Base-by-base conservation (phyloP, 2,113 vertebrate species). In the Ceyx margarethae region DNA sequence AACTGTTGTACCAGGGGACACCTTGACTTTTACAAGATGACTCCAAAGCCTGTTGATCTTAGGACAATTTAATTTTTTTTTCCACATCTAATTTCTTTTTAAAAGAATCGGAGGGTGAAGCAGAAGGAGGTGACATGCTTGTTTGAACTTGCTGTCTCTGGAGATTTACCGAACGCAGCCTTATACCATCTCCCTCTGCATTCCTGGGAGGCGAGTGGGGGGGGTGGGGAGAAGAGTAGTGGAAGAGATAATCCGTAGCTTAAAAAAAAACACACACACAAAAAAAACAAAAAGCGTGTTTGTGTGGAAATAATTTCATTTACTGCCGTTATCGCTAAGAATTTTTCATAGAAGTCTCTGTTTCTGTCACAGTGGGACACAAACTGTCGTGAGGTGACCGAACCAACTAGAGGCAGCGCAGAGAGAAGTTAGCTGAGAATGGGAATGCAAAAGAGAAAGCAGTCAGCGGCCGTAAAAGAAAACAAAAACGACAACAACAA, bases 41-140 rank as follows among this genome's bases (percentile, higher is more conserved):
- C 60, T 90, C 87, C 67, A 73, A 88, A 91, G 64, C 73, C 54
- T 72, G 83, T 73, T 89, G 71, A 81, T 84, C 79, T 78, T 72
- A 31, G 1, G 67, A 48, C 14, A 13, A 23, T 50, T 73, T 75
- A 23, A 23, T 53, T 66, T 56, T 33, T 51, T 84, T 42, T 42
- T 9, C 28, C 9, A 42, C 66, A 86, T 76, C 61, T 77, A 17
- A 50, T 67, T 91, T 48, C 60, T 89, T 75, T 80, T 68, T 25
- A 57, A 46, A 71, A 78, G 87, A 75, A 76, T 77, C 45, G 7
- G 81, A 68, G 77, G 74, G 66, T 90, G 82, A 79, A 66, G n/a
- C 16, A 51, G 87, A 92, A 90, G 68, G 93, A 92, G 92, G 92
- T 90, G 91, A 94, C 87, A 72, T 50, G 82, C 95, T 72, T 95